These are phyloP conservation scores for Solea solea DNA, from an alignment of 2,113 vertebrate species.

Conservation along the genomic window DNA sequence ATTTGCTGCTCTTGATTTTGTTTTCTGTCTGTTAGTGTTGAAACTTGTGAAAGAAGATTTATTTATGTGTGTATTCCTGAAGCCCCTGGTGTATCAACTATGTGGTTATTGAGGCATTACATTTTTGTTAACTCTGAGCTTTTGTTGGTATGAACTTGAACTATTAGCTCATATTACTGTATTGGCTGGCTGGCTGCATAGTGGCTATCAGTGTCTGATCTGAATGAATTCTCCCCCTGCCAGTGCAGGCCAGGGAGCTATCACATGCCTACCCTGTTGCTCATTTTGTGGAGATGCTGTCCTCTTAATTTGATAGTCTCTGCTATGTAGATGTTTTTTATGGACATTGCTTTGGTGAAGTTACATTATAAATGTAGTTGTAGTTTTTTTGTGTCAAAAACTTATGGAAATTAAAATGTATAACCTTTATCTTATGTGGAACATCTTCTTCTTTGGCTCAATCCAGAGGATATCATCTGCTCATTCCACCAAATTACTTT, in stretches of 20 bases:
- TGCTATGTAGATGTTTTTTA: no score
- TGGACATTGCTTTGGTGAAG: no score
- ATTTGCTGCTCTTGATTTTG: neutral
- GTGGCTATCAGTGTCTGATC: slow-evolving; percentile 65
- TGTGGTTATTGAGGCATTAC: slow-evolving; percentile 9
- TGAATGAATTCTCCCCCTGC: slow-evolving; percentile 64
- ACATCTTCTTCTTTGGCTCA: no score
- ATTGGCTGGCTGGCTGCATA: slow-evolving; percentile 46
- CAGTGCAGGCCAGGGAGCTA: slow-evolving; percentile 30
- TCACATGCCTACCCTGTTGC: slow-evolving; percentile 47
- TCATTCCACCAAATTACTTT: no score
- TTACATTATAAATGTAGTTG: no score
- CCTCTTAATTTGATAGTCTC: no score
- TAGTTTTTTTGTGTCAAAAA: no score
- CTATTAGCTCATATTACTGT: no score
- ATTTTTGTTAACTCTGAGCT: neutral
- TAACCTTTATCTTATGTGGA: no score
- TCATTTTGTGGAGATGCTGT: slow-evolving; percentile 67
- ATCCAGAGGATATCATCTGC: no score
- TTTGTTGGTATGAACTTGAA: slow-evolving; percentile 21
- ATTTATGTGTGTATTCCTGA: neutral
- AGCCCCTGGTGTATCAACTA: neutral
- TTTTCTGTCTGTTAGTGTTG: neutral
- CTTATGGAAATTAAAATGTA: no score
- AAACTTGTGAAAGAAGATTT: no score